Evolutionary conservation across 2,888 invertebrate species (phyloP), one percentile per base, ranked within the genome.

Genomic region (Synanthedon vespiformis): DNA sequence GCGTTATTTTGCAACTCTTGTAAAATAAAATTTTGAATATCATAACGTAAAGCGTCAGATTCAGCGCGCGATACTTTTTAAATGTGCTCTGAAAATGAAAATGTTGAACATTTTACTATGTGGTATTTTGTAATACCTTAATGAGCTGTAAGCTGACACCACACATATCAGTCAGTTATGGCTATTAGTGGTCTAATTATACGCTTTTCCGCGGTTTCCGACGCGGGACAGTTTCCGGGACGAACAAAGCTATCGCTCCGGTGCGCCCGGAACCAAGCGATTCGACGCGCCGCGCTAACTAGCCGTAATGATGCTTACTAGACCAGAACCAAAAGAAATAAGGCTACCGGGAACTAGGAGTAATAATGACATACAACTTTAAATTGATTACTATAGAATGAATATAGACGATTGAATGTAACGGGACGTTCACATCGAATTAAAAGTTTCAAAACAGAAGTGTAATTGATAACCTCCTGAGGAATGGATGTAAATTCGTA

Each of bases 181-280:
- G 62, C 65, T 69, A 68, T 72, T 73, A 72, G 68, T 65, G 67
- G 66, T 65, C 70, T 73, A 75, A 83, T 83, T 83, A 81, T 70
- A 80, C 68, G 74, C 70, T 63, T 72, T 68, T 74, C 70, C 72
- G 69, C 66, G 68, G 71, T 68, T 72, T 74, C 68, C 71, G 76
- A 67, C 70, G 70, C 70, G 68, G 70, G 67, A 63, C 65, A 61
- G 68, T 70, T 74, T 74, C 78, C 79, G 75, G 76, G 54, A 50
- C 52, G 56, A 58, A 61, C 58, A 70, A 67, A 68, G 63, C 61
- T 63, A 60, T 56, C 56, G 55, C 55, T 55, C 54, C 57, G 53
- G 53, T 58, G 56, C 55, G 56, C 51, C 60, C 58, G 57, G 59
- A 52, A 56, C 69, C 59, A 70, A 64, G 54, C 55, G 56, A 64